phyloP scores from a whole-genome alignment of 2,797 vertebrate species.

The Hypotaenidia philippensis region DNA sequence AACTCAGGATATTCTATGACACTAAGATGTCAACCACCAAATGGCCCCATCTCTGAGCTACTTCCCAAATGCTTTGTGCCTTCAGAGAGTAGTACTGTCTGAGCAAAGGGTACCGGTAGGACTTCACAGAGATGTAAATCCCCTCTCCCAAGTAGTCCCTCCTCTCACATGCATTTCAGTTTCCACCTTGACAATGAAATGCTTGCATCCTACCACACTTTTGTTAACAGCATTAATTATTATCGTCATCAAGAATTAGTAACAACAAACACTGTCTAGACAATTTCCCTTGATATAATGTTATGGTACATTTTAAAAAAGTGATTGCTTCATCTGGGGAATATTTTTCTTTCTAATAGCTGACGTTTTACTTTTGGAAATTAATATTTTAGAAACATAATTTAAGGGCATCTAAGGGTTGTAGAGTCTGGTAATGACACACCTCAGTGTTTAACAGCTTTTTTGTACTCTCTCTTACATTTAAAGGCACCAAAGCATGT shows the following conservation, averaged over 20 bases:
- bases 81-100: background rate
- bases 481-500: background rate
- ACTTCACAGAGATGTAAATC: background rate
- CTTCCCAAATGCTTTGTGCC: background rate
- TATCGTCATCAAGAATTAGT: background rate
- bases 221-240: background rate
- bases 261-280: conserved; percentile 50
- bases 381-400: background rate
- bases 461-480: background rate
- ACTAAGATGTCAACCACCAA: background rate
- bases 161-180: background rate
- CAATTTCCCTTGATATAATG: conserved; percentile 21
- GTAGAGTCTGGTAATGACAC: background rate
- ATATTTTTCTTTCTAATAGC: conserved; percentile 29
- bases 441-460: background rate
- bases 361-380: background rate
- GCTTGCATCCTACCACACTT: background rate
- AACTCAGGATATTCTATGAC: too few species aligned
- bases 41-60: background rate
- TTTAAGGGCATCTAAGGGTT: background rate
- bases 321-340: background rate
- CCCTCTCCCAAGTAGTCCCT: background rate
- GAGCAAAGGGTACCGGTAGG: background rate
- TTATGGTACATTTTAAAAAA: background rate
- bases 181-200: background rate